Base-by-base conservation (phyloP, 2,888 invertebrate species). In the Rhamphomyia laevipes region DNA sequence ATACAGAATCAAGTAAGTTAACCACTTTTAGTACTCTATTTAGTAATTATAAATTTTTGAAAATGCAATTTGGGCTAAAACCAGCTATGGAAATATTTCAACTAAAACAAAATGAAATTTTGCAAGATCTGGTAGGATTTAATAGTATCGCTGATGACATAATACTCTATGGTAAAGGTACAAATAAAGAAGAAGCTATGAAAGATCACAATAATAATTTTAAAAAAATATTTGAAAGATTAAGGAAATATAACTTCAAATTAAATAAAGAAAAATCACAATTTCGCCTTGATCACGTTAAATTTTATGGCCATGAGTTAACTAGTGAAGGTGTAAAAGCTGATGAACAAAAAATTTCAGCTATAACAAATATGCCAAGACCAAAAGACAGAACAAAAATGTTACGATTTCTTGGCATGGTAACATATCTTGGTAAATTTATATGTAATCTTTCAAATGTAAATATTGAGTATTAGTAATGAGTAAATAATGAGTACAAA, bases 61-160 rank as follows among this genome's bases (percentile, higher is more conserved):
- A n/a, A n/a, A n/a, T n/a, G n/a, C n/a, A n/a, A n/a, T n/a, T n/a
- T n/a, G n/a, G n/a, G n/a, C n/a, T n/a, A n/a, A n/a, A n/a, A n/a
- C n/a, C n/a, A n/a, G n/a, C n/a, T n/a, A n/a, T n/a, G n/a, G n/a
- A n/a, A n/a, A n/a, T n/a, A n/a, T n/a, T n/a, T n/a, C n/a, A n/a
- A n/a, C n/a, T n/a, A n/a, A n/a, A 51, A 55, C 17, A 62, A 60
- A 55, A 21, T 57, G 16, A 57, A 62, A 47, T 62, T 51, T 45
- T 55, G 51, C 49, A 30, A 40, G 33, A 54, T 37, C 35, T 55
- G 35, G 30, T 45, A 13, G 52, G 52, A 35, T 48, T 54, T 15
- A 46, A 52, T 46, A 31, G 43, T 17, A 53, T 54, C 33, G 54
- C 51, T n/a, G 56, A 56, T 49, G 56, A 56, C 38, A 53, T 56